Evolutionary conservation across 2,888 invertebrate species (phyloP).

Genomic region (Protodeltote pygarga): DNA sequence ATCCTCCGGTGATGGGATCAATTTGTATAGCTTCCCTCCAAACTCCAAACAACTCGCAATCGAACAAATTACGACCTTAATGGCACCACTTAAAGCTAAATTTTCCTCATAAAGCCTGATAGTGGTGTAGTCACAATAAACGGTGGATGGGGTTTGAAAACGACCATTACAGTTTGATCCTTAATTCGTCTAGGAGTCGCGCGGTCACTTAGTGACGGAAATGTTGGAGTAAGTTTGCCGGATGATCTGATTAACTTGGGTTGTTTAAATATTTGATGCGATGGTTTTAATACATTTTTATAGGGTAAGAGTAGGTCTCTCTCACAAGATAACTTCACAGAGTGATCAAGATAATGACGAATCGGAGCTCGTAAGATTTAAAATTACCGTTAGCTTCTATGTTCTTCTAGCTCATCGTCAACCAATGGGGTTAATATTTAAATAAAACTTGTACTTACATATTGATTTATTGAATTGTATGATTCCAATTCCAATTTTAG

Average conservation of each 20-base stretch:
- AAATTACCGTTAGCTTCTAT: too few species aligned
- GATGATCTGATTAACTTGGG: background rate
- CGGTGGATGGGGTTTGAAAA: conserved; percentile 60
- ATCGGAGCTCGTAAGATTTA: too few species aligned
- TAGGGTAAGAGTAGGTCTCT: too few species aligned
- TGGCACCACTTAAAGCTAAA: conserved; percentile 56
- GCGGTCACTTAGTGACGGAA: conserved; percentile 25
- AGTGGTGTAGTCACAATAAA: conserved; percentile 66
- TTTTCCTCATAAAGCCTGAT: conserved; percentile 54
- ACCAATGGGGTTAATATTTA: too few species aligned
- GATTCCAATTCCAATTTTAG: too few species aligned
- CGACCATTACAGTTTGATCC: conserved; percentile 62
- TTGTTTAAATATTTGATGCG: conserved; percentile 8
- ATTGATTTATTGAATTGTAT: too few species aligned
- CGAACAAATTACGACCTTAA: conserved; percentile 67
- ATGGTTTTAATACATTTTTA: too few species aligned
- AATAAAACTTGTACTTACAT: too few species aligned
- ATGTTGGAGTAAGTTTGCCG: background rate
- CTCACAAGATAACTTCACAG: too few species aligned
- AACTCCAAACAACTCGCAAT: conserved; percentile 46
- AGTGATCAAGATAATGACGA: too few species aligned
- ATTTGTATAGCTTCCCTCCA: conserved; percentile 77
- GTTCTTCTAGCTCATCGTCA: too few species aligned
- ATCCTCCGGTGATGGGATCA: conserved; percentile 68
- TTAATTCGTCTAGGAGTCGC: conserved; percentile 35